phyloP scores from a whole-genome alignment of 2,797 vertebrate genomes.

The Otolemur crassicaudatus region DNA sequence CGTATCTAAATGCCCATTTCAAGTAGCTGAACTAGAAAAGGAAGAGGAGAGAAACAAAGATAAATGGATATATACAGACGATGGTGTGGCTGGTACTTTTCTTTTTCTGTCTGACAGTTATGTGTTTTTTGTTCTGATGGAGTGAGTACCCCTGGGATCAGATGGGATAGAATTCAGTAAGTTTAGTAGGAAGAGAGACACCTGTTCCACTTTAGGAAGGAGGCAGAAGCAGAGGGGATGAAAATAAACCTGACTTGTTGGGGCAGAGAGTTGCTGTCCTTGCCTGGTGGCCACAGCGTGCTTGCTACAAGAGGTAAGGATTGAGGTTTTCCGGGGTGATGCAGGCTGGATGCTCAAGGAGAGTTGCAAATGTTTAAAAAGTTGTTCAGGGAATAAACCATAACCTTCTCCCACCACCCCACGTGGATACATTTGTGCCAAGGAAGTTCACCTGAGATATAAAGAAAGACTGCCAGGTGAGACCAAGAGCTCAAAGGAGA shows the following conservation, averaged over 20 bases:
- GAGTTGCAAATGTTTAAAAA: neutral
- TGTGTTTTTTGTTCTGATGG: neutral
- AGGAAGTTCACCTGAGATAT: neutral
- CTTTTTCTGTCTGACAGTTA: neutral
- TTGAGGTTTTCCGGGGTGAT: neutral
- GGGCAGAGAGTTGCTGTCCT: neutral
- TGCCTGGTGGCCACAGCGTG: too few relatives aligned
- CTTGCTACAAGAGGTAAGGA: neutral
- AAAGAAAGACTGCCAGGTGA: neutral
- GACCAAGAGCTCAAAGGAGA: neutral
- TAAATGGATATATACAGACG: rapidly evolving
- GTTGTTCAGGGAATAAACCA: neutral
- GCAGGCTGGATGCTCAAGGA: neutral
- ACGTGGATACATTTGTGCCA: neutral
- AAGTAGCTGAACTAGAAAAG: neutral
- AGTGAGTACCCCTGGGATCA: neutral
- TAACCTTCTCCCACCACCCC: too few relatives aligned
- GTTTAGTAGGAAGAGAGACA: neutral
- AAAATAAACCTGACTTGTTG: neutral
- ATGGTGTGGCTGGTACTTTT: neutral
- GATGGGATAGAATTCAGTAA: neutral
- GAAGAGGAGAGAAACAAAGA: neutral
- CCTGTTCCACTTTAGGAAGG: neutral
- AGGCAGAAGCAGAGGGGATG: neutral
- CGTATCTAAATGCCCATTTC: neutral